Evolutionary conservation across 2,888 invertebrate species (phyloP).

Genomic region (Tetanocera ferruginea): DNA sequence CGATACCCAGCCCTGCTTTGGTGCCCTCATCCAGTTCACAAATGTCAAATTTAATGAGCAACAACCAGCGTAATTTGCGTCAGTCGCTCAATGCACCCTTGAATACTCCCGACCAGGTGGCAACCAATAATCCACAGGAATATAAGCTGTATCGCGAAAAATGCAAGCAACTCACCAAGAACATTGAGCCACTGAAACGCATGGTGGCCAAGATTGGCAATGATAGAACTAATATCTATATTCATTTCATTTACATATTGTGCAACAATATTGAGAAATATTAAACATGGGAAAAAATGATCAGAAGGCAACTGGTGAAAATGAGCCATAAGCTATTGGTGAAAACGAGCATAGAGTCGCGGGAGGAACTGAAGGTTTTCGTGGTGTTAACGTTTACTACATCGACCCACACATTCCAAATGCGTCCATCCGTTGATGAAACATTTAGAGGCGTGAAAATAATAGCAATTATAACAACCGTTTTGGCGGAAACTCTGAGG

Average conservation of each 20-base stretch:
- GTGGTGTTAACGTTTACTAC: background rate
- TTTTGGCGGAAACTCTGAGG: slow-evolving; percentile 52
- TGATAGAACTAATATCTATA: slow-evolving; percentile 75
- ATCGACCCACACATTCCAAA: slow-evolving; percentile 47
- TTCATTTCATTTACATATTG: no score
- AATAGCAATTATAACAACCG: slow-evolving; percentile 52
- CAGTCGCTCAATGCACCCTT: slow-evolving; percentile 87
- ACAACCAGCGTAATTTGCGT: no score
- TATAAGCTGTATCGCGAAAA: slow-evolving; percentile 95
- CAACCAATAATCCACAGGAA: slow-evolving; percentile 77
- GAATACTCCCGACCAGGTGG: slow-evolving; percentile 79
- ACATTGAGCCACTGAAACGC: slow-evolving; percentile 90
- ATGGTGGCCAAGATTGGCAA: slow-evolving; percentile 91
- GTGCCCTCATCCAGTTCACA: no score
- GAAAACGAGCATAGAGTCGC: background rate
- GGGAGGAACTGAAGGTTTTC: background rate
- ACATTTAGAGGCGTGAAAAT: slow-evolving; percentile 54
- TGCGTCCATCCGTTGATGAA: slow-evolving; percentile 55
- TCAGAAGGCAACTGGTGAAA: background rate
- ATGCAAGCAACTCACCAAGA: slow-evolving; percentile 91
- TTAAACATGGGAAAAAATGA: background rate
- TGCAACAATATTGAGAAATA: no score
- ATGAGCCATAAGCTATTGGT: no score
- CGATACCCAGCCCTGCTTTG: slow-evolving; percentile 82
- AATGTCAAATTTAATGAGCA: no score